phyloP scores from a whole-genome alignment of 2,113 vertebrate genomes.

The Argyrosomus japonicus region DNA sequence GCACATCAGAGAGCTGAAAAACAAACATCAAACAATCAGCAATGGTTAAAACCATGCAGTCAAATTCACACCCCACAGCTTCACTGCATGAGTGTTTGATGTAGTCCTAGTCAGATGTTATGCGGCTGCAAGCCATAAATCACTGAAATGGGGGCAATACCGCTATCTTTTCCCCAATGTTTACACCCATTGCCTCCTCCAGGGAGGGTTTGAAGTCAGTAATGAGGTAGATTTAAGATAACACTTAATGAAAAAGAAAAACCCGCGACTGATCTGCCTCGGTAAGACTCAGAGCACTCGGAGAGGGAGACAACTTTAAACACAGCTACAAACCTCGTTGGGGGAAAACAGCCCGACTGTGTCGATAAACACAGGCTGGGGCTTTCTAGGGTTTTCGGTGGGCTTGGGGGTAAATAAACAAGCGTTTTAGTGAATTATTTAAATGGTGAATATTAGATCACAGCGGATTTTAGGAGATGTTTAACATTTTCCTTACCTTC shows the following conservation, averaged over 20 bases:
- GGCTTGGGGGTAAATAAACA: constrained; percentile 78
- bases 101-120: constrained; percentile 27
- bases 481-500: constrained; percentile 87
- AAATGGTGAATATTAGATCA: background rate
- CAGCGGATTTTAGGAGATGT: background rate
- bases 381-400: constrained; percentile 80
- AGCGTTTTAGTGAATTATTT: constrained; percentile 45
- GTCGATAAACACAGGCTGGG: constrained; percentile 88
- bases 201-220: constrained; percentile 54
- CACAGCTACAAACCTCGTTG: constrained; percentile 88
- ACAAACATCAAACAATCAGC: constrained; percentile 47
- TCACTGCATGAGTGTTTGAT: constrained; percentile 45
- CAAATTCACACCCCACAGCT: constrained; percentile 35
- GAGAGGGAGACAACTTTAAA: constrained; percentile 55
- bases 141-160: constrained; percentile 36
- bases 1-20: constrained; percentile 35
- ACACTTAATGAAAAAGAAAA: constrained; percentile 50
- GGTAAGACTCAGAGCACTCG: constrained; percentile 59
- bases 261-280: constrained; percentile 36
- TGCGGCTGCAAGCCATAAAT: constrained; percentile 51
- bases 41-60: constrained; percentile 64
- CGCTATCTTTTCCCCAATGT: constrained; percentile 47
- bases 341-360: constrained; percentile 89
- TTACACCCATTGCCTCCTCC: constrained; percentile 42
- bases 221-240: constrained; percentile 60